Conservation (phyloP, 1,140 invertebrate genomes). For the Neomicropteryx cornuta region DNA sequence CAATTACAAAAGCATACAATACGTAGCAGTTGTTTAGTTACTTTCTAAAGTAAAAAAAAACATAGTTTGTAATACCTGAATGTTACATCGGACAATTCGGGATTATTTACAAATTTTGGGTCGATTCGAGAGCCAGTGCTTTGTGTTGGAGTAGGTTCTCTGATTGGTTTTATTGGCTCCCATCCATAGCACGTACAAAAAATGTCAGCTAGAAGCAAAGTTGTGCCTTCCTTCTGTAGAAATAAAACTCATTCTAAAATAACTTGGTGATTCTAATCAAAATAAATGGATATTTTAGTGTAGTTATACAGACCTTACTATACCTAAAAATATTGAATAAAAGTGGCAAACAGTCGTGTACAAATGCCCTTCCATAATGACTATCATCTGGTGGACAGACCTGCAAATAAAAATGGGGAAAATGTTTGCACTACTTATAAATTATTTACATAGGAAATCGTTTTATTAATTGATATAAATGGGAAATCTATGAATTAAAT, state of each 20-base stretch:
- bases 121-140: constrained; percentile 67
- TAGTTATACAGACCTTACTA: constrained; percentile 58
- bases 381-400: constrained; percentile 53
- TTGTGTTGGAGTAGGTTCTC: constrained; percentile 48
- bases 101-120: constrained; percentile 87
- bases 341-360: constrained; percentile 79
- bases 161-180: constrained; percentile 69
- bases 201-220: constrained; percentile 75
- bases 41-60: no score
- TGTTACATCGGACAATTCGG: constrained; percentile 81
- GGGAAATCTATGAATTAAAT: no score
- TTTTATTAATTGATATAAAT: no score
- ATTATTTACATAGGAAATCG: no score
- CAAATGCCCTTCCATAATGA: constrained; percentile 73
- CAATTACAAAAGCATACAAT: no score
- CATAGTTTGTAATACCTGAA: no score
- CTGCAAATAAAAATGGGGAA: constrained; percentile 20
- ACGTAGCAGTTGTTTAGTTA: no score
- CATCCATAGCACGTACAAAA: constrained; percentile 82
- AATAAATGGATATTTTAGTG: no score
- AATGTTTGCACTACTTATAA: no score
- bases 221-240: constrained; percentile 74
- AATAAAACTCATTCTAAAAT: background rate
- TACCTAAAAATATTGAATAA: constrained; percentile 84
- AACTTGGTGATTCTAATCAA: no score